Conservation (phyloP, 1,140 invertebrate genomes). For the Procambarus virginalis region DNA sequence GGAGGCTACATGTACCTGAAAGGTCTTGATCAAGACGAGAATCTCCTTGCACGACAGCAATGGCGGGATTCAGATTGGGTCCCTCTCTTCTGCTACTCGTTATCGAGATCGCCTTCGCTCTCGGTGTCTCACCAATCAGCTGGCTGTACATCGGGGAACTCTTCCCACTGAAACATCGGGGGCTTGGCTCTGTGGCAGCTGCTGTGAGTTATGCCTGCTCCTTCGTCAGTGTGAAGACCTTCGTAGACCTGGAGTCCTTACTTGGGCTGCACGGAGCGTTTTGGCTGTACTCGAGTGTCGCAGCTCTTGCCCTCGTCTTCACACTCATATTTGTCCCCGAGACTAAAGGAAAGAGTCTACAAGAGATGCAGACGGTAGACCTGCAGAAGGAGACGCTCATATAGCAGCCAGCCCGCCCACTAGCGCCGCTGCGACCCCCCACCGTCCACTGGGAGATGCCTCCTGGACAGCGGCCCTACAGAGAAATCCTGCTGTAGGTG, state of each 20-base stretch:
- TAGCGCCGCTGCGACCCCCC: slow-evolving; percentile 69
- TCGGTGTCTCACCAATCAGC: slow-evolving; percentile 92
- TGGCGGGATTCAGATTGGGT: slow-evolving; percentile 80
- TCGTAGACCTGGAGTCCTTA: slow-evolving; percentile 84
- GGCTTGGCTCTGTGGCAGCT: slow-evolving; percentile 87
- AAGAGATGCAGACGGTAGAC: slow-evolving; percentile 83
- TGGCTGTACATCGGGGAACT: slow-evolving; percentile 91
- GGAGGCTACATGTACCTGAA: slow-evolving; percentile 83
- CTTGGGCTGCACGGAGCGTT: slow-evolving; percentile 88
- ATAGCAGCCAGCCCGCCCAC: slow-evolving; percentile 70
- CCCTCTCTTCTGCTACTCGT: slow-evolving; percentile 84
- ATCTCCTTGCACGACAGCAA: slow-evolving; percentile 64
- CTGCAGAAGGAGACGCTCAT: slow-evolving; percentile 68
- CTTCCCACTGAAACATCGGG: slow-evolving; percentile 88
- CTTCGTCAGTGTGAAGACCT: slow-evolving; percentile 91
- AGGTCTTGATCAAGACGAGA: slow-evolving; percentile 67
- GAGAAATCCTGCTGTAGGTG: slow-evolving; percentile 69
- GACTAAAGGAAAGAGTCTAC: slow-evolving; percentile 89
- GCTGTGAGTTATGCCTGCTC: slow-evolving; percentile 91
- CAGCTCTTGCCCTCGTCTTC: slow-evolving; percentile 87
- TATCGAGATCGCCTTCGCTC: slow-evolving; percentile 87
- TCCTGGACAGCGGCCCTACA: slow-evolving; percentile 68
- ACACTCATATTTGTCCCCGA: slow-evolving; percentile 91
- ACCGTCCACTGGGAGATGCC: slow-evolving; percentile 70
- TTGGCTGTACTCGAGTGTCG: slow-evolving; percentile 90